Conservation (phyloP, 2,888 invertebrate genomes). For the Meiosimyza platycephala region DNA sequence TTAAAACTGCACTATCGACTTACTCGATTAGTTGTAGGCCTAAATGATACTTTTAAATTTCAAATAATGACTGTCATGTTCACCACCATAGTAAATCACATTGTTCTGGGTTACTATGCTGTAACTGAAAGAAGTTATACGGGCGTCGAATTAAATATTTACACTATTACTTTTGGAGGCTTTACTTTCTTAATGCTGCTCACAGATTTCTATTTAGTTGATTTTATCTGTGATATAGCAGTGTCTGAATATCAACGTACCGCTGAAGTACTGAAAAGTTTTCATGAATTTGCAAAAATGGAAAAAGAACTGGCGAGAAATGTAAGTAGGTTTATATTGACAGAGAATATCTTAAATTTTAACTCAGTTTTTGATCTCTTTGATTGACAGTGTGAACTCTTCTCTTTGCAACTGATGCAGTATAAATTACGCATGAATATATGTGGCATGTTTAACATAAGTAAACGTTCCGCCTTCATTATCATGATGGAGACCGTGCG, state of each 20-base stretch:
- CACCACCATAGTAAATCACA: too few relatives aligned
- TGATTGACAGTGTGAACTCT: slow-evolving; percentile 17
- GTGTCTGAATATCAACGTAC: not conserved
- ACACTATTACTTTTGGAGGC: not conserved
- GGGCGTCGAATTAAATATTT: not conserved
- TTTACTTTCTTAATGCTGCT: not conserved
- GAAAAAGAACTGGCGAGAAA: not conserved
- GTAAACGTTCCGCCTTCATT: not conserved
- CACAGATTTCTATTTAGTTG: not conserved
- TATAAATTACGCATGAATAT: slow-evolving; percentile 19
- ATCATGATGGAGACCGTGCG: not conserved
- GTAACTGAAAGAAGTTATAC: too few relatives aligned
- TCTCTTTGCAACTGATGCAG: slow-evolving; percentile 27
- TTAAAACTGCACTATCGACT: not conserved
- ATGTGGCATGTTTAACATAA: slow-evolving; percentile 21
- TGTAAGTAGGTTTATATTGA: not conserved
- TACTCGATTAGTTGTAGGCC: not conserved
- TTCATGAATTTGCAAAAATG: not conserved
- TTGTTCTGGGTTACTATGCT: too few relatives aligned
- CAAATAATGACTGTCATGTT: not conserved
- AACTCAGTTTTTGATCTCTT: not conserved
- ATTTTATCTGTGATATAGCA: not conserved
- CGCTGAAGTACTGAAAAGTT: not conserved
- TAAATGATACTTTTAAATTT: not conserved
- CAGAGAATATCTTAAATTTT: not conserved